Conservation (phyloP, 2,888 invertebrate species). For the Callosobruchus maculatus region DNA sequence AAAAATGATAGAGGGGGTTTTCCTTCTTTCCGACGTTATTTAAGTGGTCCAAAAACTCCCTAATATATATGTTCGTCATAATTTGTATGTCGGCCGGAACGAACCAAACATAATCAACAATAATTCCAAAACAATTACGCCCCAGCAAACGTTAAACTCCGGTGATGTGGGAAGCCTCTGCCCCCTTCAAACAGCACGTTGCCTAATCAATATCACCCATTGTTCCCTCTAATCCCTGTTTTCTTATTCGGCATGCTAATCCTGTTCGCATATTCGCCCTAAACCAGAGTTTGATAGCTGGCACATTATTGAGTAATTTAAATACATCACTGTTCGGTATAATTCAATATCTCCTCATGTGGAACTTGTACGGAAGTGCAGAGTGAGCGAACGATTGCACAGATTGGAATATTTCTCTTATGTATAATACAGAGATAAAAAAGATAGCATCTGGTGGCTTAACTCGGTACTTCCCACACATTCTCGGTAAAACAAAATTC, state of each 20-base stretch:
- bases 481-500: too few relatives aligned
- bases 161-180: neutral
- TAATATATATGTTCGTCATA: neutral
- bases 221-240: slow-evolving; percentile 9
- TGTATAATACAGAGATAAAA: too few relatives aligned
- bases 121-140: neutral
- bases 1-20: too few relatives aligned
- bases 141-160: neutral
- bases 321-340: neutral
- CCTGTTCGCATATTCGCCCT: neutral
- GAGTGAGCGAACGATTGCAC: neutral
- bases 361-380: neutral
- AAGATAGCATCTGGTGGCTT: too few relatives aligned
- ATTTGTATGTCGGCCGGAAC: neutral
- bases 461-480: too few relatives aligned
- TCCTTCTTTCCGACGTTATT: too few relatives aligned
- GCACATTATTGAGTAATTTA: neutral
- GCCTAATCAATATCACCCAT: slow-evolving; percentile 8
- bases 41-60: too few relatives aligned
- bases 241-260: slow-evolving; percentile 12
- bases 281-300: neutral
- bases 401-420: too few relatives aligned
- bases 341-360: neutral
- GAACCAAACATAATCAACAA: neutral
- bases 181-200: neutral